Evolutionary conservation across 2,888 invertebrate species (phyloP).

Genomic region (Idaea dimidiata): DNA sequence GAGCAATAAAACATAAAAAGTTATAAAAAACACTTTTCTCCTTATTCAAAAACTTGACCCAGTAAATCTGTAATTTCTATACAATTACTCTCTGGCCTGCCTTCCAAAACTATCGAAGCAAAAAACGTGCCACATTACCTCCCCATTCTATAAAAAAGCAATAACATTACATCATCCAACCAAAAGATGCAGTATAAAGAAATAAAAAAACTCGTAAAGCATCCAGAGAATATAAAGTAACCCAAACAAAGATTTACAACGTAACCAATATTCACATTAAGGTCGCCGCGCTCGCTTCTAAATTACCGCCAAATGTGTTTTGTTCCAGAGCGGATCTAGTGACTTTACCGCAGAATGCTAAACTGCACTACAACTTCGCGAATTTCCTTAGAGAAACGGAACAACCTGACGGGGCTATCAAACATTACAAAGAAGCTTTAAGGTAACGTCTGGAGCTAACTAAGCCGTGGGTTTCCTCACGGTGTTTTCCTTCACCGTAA

Average conservation of each 20-base stretch:
- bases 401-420: slow-evolving; percentile 85
- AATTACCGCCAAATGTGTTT: slow-evolving; percentile 30
- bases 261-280: slow-evolving; percentile 43
- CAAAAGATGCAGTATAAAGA: slow-evolving; percentile 8
- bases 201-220: slow-evolving; percentile 1
- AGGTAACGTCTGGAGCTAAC: no score
- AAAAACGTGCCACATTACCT: slow-evolving; percentile 4
- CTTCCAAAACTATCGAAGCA: not conserved
- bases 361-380: slow-evolving; percentile 95
- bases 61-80: not conserved
- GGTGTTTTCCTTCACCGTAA: no score
- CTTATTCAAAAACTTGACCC: not conserved
- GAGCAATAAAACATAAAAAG: no score
- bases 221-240: not conserved
- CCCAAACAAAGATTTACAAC: slow-evolving; percentile 40
- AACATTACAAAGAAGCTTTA: slow-evolving; percentile 90
- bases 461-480: no score
- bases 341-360: slow-evolving; percentile 92
- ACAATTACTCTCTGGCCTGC: not conserved
- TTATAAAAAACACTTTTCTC: not conserved
- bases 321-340: slow-evolving; percentile 88
- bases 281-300: slow-evolving; percentile 43
- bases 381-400: slow-evolving; percentile 91
- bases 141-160: slow-evolving; percentile 8
- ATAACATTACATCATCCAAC: slow-evolving; percentile 4